Base-by-base conservation (phyloP, 2,888 invertebrate species). In the Drosophila paramelanica region DNA sequence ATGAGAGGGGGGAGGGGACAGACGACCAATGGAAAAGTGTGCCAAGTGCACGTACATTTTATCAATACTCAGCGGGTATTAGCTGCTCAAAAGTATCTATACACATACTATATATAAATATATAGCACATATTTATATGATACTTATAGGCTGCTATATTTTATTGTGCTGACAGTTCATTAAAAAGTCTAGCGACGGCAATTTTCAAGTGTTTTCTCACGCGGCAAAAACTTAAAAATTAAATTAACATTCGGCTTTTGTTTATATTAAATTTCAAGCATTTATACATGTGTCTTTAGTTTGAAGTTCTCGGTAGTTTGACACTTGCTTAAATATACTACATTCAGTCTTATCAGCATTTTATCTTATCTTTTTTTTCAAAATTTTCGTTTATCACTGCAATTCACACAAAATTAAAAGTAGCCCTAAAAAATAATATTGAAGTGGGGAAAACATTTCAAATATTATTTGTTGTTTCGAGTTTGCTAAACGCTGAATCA, bases 11-110 rank as follows among this genome's bases (percentile, higher is more conserved):
- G 17, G 17, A 17, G 17, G 17, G 17, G 17, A 17, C 17, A 1
- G 14, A 14, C 11, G 25, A 38, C 33, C 38, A 31, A 5, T 41
- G 23, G 11, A 46, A 55, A 67, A 67, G 56, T 75, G 56, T 61
- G 52, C 52, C 58, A 43, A 23, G 33, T 45, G 58, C 79, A 79
- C 79, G 79, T 85, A 85, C 59, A 49, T 57, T 62, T 85, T 81
- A 85, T 81, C 82, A 73, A 81, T 62, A 56, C 42, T 57, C 73
- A 13, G 42, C 33, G 66, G 53, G 74, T 47, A 67, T 78, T 74
- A 77, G 51, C 38, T 46, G 61, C 55, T 56, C 49, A 52, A 60
- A 46, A 56, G 45, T 62, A 45, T 50, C 10, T 62, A 14, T 52
- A 25, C 23, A 8, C 8, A 31, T 2, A 31, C 31, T 10, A 27